Percentiles rank a stretch among this genome's conserved stretches.
Conservation (phyloP, 2,113 vertebrate species). For the Lophius piscatorius region DNA sequence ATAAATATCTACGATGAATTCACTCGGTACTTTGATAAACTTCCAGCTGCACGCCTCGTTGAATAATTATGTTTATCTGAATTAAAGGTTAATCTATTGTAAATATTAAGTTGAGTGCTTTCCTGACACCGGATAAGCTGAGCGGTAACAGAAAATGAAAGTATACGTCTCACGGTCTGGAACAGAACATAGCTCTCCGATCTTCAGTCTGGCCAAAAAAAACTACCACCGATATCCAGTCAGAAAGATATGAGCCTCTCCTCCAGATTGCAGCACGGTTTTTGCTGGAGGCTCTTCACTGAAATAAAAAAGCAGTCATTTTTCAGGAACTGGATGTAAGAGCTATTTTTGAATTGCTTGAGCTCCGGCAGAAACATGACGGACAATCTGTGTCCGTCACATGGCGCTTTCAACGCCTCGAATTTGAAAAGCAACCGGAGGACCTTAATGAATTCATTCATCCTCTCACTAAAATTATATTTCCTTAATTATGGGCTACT, state of each 20-base stretch:
- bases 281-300: not conserved
- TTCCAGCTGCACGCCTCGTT: too few species aligned
- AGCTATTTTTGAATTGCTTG: not conserved
- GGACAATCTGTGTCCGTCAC: not conserved
- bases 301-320: not conserved
- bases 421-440: not conserved
- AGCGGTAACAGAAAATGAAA: too few species aligned
- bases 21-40: too few species aligned
- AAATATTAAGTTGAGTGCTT: too few species aligned
- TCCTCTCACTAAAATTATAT: constrained; percentile 13
- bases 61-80: too few species aligned
- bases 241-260: too few species aligned
- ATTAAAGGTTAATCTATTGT: too few species aligned
- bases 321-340: not conserved
- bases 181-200: too few species aligned
- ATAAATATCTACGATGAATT: too few species aligned
- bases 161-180: not conserved
- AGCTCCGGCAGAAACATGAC: not conserved
- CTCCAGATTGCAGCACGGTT: not conserved
- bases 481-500: too few species aligned
- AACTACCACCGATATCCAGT: not conserved
- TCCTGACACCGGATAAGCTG: too few species aligned
- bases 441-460: not conserved
- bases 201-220: too few species aligned
- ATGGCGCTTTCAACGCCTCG: not conserved